Base-by-base conservation (phyloP, 2,797 vertebrate species). In the Sciaenops ocellatus region DNA sequence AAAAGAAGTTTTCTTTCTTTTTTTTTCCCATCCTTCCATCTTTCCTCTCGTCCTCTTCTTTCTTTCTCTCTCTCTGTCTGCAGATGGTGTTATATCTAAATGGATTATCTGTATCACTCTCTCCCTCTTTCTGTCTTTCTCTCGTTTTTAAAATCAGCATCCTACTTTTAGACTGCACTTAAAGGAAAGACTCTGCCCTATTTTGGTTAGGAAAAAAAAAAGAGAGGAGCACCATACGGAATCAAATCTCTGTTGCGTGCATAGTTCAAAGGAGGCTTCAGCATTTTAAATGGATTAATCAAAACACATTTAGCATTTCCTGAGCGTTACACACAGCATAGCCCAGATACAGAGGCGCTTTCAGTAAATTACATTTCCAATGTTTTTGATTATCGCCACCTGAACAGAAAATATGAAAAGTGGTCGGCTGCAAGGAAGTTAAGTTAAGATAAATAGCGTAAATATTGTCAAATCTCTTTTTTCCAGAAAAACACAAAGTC, bases 251-350 rank as follows among this genome's bases (percentile, higher is more conserved):
- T 73, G 82, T 83, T 88, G 68, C 66, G 0, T 73, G 68, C 55
- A 28, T 20, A 81, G 84, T 89, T 93, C 85, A 92, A 90, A 92
- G 76, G 66, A 85, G 78, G 69, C 74, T 75, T 86, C 50, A 55
- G 75, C 75, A 78, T 87, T 91, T 84, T 83, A 87, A 90, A 87
- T 85, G 79, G 80, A 88, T 92, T 87, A 79, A 91, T 90, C 76
- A 86, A 86, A 91, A 90, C 80, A 85, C 74, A 85, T 92, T 89
- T 85, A 73, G 80, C 73, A 71, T 70, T 87, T 87, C 10, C 64
- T 65, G 48, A 69, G 82, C 48, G 22, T 83, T 73, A 71, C 79
- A 69, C 48, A 66, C 55, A 69, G 55, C 67, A 50, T 63, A 65
- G 76, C 83, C 71, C 47, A 68, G 44, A 85, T 79, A 73, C 70